Evolutionary conservation across 2,888 invertebrate species (phyloP).

Genomic region (Agonopterix arenella): DNA sequence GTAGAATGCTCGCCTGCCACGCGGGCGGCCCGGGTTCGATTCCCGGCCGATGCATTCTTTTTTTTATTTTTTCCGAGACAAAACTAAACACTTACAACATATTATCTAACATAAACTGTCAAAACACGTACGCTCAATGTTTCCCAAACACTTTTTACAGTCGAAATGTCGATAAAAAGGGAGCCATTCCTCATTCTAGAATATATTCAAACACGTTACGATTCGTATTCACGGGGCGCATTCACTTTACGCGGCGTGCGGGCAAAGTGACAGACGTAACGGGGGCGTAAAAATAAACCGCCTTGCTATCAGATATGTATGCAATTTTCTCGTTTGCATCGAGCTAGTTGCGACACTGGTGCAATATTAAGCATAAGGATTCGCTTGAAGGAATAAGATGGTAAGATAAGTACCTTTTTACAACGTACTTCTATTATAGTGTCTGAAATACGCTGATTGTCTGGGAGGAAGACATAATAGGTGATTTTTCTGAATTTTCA

Average conservation of each 20-base stretch:
- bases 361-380: background rate
- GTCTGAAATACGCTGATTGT: no score
- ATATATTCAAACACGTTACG: constrained; percentile 12
- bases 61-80: background rate
- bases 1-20: constrained; percentile 77
- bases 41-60: constrained; percentile 25
- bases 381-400: no score
- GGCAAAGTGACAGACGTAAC: constrained; percentile 26
- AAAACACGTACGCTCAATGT: background rate
- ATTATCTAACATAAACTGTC: background rate
- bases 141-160: background rate
- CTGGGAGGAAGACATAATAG: no score
- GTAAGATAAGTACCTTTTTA: no score
- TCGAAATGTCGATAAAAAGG: background rate
- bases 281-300: constrained; percentile 30
- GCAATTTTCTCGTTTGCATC: constrained; percentile 28
- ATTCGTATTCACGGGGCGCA: constrained; percentile 29
- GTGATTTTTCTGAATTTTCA: no score
- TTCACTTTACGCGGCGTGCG: constrained; percentile 25
- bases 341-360: constrained; percentile 8
- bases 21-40: constrained; percentile 71
- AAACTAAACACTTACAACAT: no score
- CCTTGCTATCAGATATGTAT: constrained; percentile 24
- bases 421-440: no score
- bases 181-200: constrained; percentile 12